phyloP scores from a whole-genome alignment of 2,888 invertebrate genomes.

The Eristalis arbustorum region DNA sequence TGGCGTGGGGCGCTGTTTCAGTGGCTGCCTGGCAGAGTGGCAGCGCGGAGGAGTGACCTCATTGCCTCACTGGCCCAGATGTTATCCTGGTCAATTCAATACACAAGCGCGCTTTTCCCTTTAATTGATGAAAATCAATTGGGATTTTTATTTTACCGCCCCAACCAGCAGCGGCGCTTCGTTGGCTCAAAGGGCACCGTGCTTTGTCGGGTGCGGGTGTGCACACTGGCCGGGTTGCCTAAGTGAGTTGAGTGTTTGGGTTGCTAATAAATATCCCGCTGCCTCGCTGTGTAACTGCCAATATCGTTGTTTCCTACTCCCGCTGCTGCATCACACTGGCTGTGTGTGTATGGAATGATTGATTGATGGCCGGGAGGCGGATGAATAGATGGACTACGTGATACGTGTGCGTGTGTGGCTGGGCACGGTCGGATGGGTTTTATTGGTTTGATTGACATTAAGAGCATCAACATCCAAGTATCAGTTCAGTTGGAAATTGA shows the following conservation, averaged over 20 bases:
- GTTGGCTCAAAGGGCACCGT: background rate
- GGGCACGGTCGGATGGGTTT: slow-evolving; percentile 29
- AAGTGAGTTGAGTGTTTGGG: slow-evolving; percentile 41
- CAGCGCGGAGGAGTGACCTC: background rate
- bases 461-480: slow-evolving; percentile 30
- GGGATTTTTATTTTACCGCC: background rate
- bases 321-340: background rate
- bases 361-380: slow-evolving; percentile 37
- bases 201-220: background rate
- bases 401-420: slow-evolving; percentile 32
- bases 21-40: too few relatives aligned
- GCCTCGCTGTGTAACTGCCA: slow-evolving; percentile 8
- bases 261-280: slow-evolving; percentile 41
- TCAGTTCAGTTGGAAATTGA: slow-evolving; percentile 35
- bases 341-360: slow-evolving; percentile 52
- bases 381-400: slow-evolving; percentile 27
- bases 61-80: slow-evolving; percentile 29
- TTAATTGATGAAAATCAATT: slow-evolving; percentile 65
- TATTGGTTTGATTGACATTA: slow-evolving; percentile 58
- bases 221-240: background rate
- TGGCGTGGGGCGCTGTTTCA: background rate
- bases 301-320: background rate
- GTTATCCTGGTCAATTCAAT: slow-evolving; percentile 51
- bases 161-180: background rate
- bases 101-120: slow-evolving; percentile 44